Conservation (phyloP, 2,888 invertebrate genomes). For the Fragum sueziense region DNA sequence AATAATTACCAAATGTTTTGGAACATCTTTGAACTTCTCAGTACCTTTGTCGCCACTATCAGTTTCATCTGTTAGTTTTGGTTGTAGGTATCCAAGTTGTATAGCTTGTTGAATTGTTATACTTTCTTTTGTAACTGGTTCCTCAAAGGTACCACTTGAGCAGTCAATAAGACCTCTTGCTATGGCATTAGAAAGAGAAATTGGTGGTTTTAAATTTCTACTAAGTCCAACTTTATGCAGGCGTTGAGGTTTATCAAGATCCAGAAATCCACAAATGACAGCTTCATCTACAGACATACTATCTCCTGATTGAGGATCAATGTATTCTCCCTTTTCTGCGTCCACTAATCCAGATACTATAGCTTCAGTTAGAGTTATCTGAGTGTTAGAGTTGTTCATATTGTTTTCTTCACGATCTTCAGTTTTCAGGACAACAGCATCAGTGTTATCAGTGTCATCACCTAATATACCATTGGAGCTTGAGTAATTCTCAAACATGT, state of each 20-base stretch:
- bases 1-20: constrained; percentile 37
- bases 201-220: constrained; percentile 41
- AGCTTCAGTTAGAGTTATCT: constrained; percentile 62
- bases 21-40: background rate
- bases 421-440: background rate
- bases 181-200: constrained; percentile 94
- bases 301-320: constrained; percentile 92
- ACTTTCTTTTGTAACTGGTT: constrained; percentile 88
- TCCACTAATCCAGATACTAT: constrained; percentile 75
- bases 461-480: background rate
- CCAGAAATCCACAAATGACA: constrained; percentile 88
- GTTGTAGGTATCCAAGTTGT: constrained; percentile 66
- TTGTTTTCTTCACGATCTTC: background rate
- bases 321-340: constrained; percentile 86
- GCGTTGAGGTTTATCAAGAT: constrained; percentile 56
- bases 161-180: constrained; percentile 92
- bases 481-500: background rate
- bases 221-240: constrained; percentile 37
- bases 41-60: constrained; percentile 12
- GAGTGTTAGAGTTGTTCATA: background rate
- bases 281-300: constrained; percentile 92
- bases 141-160: constrained; percentile 83
- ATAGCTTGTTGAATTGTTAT: constrained; percentile 63
- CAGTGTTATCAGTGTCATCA: background rate
- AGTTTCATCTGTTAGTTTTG: constrained; percentile 49